phyloP scores from a whole-genome alignment of 2,113 vertebrate genomes.

The Picathartes gymnocephalus region DNA sequence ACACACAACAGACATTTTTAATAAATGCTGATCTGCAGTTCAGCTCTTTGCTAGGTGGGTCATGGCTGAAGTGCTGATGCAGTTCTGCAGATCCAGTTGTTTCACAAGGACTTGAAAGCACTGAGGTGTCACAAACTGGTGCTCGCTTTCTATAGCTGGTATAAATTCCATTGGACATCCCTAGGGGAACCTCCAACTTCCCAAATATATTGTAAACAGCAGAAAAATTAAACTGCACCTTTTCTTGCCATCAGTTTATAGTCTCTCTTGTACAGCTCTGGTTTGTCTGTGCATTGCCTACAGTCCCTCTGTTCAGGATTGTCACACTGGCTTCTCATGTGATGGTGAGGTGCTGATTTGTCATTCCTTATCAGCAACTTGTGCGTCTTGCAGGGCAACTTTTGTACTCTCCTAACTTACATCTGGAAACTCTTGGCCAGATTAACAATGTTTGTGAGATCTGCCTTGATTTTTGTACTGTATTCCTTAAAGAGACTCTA shows the following conservation, averaged over 20 bases:
- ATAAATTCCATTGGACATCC: background rate
- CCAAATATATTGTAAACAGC: background rate
- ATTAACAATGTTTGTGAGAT: background rate
- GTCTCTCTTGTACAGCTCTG: background rate
- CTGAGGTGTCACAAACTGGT: background rate
- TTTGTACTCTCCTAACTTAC: background rate
- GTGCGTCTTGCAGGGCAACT: background rate
- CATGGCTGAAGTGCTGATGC: background rate
- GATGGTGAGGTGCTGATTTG: background rate
- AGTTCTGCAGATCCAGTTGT: background rate
- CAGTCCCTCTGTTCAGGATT: background rate
- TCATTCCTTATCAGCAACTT: background rate
- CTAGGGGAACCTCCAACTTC: background rate
- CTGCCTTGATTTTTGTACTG: background rate
- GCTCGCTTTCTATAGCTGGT: background rate
- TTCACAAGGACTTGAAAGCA: background rate
- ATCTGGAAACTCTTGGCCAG: background rate
- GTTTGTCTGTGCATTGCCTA: background rate
- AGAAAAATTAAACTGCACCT: background rate
- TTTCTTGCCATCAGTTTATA: background rate
- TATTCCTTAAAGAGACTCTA: background rate
- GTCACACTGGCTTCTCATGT: background rate
- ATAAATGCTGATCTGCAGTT: background rate
- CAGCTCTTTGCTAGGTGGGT: background rate
- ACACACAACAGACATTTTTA: background rate